Evolutionary conservation across 1,140 invertebrate genomes (phyloP).

Genomic region (Drosophila santomea): DNA sequence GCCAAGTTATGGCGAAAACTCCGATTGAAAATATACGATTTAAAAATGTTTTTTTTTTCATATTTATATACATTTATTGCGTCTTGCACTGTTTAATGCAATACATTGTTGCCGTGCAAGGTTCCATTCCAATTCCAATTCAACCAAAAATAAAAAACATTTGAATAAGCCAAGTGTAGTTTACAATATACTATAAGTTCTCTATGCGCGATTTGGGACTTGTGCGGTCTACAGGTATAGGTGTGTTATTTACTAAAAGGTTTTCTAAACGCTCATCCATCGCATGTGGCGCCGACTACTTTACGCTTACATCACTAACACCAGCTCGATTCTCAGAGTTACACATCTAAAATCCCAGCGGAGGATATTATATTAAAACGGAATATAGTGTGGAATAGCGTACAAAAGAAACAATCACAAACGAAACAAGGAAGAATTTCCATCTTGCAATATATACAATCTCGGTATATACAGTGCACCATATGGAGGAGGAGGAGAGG

Average conservation of each 20-base stretch:
- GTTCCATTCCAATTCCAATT: constrained; percentile 59
- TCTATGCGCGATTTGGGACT: constrained; percentile 6
- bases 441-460: constrained; percentile 39
- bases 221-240: constrained; percentile 33
- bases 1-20: too few species aligned
- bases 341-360: constrained; percentile 23
- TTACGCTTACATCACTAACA: constrained; percentile 64
- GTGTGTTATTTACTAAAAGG: constrained; percentile 41
- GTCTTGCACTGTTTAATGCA: constrained; percentile 42
- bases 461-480: constrained; percentile 50
- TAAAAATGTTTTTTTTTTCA: constrained; percentile 8
- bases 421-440: constrained; percentile 18
- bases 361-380: constrained; percentile 19
- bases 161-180: constrained; percentile 33
- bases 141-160: constrained; percentile 51
- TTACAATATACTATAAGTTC: constrained; percentile 38
- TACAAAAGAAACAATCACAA: constrained; percentile 29
- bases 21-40: too few species aligned
- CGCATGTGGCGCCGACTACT: constrained; percentile 20
- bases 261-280: constrained; percentile 54
- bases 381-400: constrained; percentile 35
- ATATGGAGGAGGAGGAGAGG: constrained; percentile 1
- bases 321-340: constrained; percentile 29
- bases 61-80: constrained; percentile 73
- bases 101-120: constrained; percentile 33